Evolutionary conservation across 2,113 vertebrate genomes (phyloP).

Genomic region (Scolopax mira): DNA sequence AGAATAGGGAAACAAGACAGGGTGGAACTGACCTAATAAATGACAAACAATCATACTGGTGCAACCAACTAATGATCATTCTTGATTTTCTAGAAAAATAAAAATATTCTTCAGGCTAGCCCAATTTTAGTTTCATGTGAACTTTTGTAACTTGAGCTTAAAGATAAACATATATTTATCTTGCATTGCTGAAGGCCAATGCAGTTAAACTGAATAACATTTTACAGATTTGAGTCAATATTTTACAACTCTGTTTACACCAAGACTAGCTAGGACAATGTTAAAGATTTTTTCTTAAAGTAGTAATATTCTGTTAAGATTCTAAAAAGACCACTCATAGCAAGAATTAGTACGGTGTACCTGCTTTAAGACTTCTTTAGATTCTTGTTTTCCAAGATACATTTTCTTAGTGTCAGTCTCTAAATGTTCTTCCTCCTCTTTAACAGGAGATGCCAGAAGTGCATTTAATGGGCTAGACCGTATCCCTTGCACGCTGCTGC

Average conservation of each 20-base stretch:
- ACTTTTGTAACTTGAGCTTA: neutral
- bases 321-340: neutral
- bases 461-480: conserved; percentile 78
- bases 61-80: neutral
- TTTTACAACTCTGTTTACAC: too few relatives aligned
- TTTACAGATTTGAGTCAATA: neutral
- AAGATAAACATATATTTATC: neutral
- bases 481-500: conserved; percentile 53
- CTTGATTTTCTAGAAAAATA: neutral
- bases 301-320: neutral
- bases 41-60: neutral
- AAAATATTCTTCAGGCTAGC: neutral
- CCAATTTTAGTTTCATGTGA: neutral
- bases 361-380: conserved; percentile 72
- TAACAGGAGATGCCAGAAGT: conserved; percentile 77
- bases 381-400: conserved; percentile 67
- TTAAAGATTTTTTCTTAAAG: neutral
- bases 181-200: neutral
- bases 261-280: neutral
- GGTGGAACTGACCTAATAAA: neutral
- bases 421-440: conserved; percentile 80
- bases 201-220: neutral
- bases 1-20: neutral
- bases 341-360: conserved; percentile 31
- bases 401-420: conserved; percentile 66